Evolutionary conservation across 2,888 invertebrate genomes (phyloP), one percentile per base, ranked within the genome.

Genomic region (Caenorhabditis uteleia): DNA sequence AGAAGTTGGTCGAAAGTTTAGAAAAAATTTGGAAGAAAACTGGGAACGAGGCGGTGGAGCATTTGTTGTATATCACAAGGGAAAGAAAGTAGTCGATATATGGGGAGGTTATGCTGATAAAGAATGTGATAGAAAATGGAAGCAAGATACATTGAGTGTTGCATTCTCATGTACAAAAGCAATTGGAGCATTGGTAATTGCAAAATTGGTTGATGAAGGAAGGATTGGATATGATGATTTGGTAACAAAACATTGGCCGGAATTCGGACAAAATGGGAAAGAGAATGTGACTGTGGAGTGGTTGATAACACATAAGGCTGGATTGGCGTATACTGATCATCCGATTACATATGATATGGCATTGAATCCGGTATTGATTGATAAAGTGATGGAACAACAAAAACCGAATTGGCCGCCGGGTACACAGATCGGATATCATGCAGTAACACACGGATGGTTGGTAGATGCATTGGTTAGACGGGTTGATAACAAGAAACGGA

Each of bases 191-290:
- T 58, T 77, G 12, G 78, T 79, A 29, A 57, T 79, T 1, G 79
- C 77, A 0, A 77, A 77, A 54, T 70, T 86, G 27, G 84, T 85
- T 5, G 85, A 85, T 56, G 80, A 83, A 33, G 84, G 84, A 7
- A 60, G 76, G 26, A 40, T 85, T 20, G 59, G 75, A 21, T 86
- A 85, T 69, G 76, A 83, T n/a, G 80, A 83, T 33, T 68, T 69
- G 29, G 80, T 86, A 0, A 58, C 74, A 12, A 74, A 72, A 20
- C 80, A 83, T 60, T 86, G 86, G 86, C 85, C 85, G 21, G 84
- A 84, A 45, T 86, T 86, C 77, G 84, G 77, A 10, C 76, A 82
- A 65, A 79, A 85, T 68, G 85, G 85, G 6, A 86, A 85, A 62
- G 81, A 79, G 23, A 61, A 79, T 26, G 82, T 85, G 29, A 86